phyloP scores from a whole-genome alignment of 2,113 vertebrate genomes.

The Petrocephalus microphthalmus region DNA sequence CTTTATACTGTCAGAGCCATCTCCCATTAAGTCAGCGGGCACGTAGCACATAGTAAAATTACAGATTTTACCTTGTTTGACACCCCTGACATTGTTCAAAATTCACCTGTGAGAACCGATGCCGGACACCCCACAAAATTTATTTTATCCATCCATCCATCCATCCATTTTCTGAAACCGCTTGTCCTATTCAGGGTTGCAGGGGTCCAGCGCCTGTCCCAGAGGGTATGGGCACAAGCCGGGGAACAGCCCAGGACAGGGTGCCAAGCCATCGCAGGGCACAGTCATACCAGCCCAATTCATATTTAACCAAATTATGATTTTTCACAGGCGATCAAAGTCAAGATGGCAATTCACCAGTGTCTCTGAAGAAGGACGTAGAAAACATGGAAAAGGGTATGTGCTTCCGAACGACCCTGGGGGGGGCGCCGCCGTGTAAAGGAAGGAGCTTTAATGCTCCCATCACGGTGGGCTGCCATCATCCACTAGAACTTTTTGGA shows the following conservation, averaged over 20 bases:
- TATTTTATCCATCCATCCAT: neutral
- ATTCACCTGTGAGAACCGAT: too few relatives aligned
- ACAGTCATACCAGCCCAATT: neutral
- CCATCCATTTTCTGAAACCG: too few relatives aligned
- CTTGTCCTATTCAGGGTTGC: too few relatives aligned
- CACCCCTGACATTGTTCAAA: too few relatives aligned
- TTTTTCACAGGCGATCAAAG: conserved; percentile 71
- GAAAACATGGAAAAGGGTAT: conserved; percentile 98
- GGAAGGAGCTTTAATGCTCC: neutral
- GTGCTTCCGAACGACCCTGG: neutral
- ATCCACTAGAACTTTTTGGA: neutral
- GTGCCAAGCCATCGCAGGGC: too few relatives aligned
- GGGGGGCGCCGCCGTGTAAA: neutral
- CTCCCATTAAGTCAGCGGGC: neutral
- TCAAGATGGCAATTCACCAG: conserved; percentile 75
- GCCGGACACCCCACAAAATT: neutral
- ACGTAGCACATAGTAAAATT: neutral
- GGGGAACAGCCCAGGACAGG: too few relatives aligned
- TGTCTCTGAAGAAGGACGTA: conserved; percentile 86
- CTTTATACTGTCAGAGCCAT: neutral
- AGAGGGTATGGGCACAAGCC: too few relatives aligned
- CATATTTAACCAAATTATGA: neutral
- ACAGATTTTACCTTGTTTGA: neutral
- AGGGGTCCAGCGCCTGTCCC: too few relatives aligned
- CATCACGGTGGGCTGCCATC: neutral